Base-by-base conservation (phyloP, 2,797 vertebrate species). In the Danio jaintianensis region DNA sequence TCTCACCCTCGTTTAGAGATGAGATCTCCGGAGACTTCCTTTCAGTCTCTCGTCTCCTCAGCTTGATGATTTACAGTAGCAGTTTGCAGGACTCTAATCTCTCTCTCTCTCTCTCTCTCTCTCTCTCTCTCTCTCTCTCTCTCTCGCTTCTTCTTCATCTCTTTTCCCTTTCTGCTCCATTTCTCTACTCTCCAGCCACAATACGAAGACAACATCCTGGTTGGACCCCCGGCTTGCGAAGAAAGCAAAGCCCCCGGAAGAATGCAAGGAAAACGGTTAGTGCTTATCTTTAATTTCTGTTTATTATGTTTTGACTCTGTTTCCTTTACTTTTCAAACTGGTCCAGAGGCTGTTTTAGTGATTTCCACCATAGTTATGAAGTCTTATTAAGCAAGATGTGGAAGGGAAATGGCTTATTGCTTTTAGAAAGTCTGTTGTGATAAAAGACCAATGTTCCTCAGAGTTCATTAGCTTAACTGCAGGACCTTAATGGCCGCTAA, bases 181-280 rank as follows among this genome's bases (percentile, higher is more conserved):
- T 84, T 86, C 87, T 83, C 78, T 66, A 86, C 84, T 87, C 85
- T 84, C 82, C 95, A 98, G 97, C 94, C 97, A 99, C 95, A 99
- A 99, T 95, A 98, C 96, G 93, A 99, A 99, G 96, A 99, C 98
- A 87, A 99, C 97, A 89, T 99, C 98, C 93, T 99, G 97, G 98
- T 94, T 99, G 93, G 97, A 99, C 95, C 97, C 97, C 84, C 95
- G 97, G 91, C 95, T 98, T 87, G 97, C 97, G 90, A 99, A 98
- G 96, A 99, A 98, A 94, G 96, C 97, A 87, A 99, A 99, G 91
- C 97, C 96, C 86, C 97, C 97, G 55, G 98, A 99, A 95, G 97
- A 98, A 92, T 99, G 98, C 95, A 97, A 96, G 92, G 97, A 98
- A 92, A 96, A 98, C 90, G 98, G 98, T 99, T 94, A 96, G 97